These are phyloP conservation scores for Patella vulgata DNA, from an alignment of 1,140 invertebrate genomes.

Conservation along the genomic window DNA sequence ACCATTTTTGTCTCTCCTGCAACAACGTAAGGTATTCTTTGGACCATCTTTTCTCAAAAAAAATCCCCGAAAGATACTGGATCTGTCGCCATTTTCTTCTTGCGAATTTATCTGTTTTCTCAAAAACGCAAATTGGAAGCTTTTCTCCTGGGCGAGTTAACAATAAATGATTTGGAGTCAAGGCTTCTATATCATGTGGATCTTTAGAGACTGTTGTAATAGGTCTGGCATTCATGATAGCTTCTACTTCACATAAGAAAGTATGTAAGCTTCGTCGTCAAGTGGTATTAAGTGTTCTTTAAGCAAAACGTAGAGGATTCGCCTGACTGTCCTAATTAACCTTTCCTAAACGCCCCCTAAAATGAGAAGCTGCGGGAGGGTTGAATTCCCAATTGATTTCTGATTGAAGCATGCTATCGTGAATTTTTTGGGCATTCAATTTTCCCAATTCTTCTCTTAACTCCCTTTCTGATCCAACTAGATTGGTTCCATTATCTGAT, in stretches of 20 bases:
- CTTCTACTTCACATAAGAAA: conserved; percentile 21
- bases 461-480: conserved; percentile 15
- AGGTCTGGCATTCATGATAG: too few species aligned
- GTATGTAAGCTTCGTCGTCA: conserved; percentile 21
- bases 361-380: conserved; percentile 28
- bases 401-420: conserved; percentile 21
- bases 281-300: conserved; percentile 20
- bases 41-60: not conserved
- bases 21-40: not conserved
- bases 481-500: conserved; percentile 30
- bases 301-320: conserved; percentile 14
- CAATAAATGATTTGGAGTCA: too few species aligned
- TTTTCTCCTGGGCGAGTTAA: too few species aligned
- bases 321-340: conserved; percentile 19
- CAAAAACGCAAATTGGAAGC: too few species aligned
- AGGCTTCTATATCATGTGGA: too few species aligned
- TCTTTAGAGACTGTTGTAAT: too few species aligned
- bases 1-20: too few species aligned
- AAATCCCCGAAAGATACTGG: not conserved
- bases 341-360: conserved; percentile 32
- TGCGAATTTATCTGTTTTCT: too few species aligned
- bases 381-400: conserved; percentile 33
- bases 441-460: conserved; percentile 1
- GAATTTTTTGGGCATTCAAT: conserved; percentile 21
- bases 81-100: not conserved